These are phyloP conservation scores for Pachyrhynchus sulphureomaculatus DNA, from an alignment of 1,140 invertebrate genomes.

Conservation along the genomic window DNA sequence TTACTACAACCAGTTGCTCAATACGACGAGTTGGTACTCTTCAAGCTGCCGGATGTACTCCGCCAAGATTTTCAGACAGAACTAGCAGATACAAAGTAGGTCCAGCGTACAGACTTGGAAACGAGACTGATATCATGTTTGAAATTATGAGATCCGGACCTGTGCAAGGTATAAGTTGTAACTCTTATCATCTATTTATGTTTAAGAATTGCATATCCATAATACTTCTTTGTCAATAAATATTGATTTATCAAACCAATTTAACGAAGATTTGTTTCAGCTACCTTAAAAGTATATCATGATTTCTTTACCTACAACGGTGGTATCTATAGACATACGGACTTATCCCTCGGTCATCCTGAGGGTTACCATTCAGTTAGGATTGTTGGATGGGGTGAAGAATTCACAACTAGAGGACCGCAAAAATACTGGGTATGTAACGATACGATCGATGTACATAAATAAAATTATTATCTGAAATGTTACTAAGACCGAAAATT, in stretches of 20 bases:
- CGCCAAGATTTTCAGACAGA: constrained; percentile 52
- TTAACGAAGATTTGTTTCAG: constrained; percentile 56
- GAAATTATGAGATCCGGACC: constrained; percentile 90
- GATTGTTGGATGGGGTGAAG: constrained; percentile 88
- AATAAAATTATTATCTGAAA: too few species aligned
- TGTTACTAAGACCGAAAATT: too few species aligned
- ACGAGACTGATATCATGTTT: constrained; percentile 84
- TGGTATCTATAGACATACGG: constrained; percentile 77
- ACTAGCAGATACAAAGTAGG: constrained; percentile 74
- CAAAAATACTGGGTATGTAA: constrained; percentile 85
- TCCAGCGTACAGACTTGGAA: constrained; percentile 78
- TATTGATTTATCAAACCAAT: too few species aligned
- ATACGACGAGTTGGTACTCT: constrained; percentile 57
- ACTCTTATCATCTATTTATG: not conserved
- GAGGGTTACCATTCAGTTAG: constrained; percentile 86
- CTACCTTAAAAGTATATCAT: constrained; percentile 83
- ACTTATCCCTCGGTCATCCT: constrained; percentile 57
- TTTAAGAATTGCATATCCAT: not conserved
- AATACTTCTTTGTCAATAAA: too few species aligned
- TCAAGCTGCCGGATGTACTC: constrained; percentile 57
- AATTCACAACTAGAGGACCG: constrained; percentile 55
- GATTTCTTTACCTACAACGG: constrained; percentile 88
- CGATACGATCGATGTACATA: too few species aligned
- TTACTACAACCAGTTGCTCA: constrained; percentile 60
- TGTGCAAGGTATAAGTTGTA: constrained; percentile 85